These are phyloP conservation scores for Sorex maritimensis DNA, from an alignment of 2,797 vertebrate species.

Conservation along the genomic window DNA sequence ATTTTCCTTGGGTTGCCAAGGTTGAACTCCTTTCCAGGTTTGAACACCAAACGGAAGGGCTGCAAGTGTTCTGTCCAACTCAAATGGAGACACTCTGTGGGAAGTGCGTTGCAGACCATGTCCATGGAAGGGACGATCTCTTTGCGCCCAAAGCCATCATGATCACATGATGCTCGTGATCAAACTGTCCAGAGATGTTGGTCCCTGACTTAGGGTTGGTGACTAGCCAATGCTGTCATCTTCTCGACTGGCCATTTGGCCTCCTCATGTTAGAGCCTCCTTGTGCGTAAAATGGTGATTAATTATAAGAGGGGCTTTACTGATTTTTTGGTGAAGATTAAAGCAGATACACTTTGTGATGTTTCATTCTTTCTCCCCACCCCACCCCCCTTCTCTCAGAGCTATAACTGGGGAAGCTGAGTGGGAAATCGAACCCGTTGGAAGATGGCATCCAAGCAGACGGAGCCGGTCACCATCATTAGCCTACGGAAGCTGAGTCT, in stretches of 20 bases:
- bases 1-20: not conserved
- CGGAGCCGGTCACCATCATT: slow-evolving; percentile 80
- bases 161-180: not conserved
- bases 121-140: too few relatives aligned
- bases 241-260: not conserved
- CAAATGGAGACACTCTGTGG: not conserved
- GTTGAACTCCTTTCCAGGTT: not conserved
- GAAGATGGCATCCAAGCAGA: slow-evolving; percentile 71
- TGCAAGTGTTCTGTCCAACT: not conserved
- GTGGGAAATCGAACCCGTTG: not conserved
- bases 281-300: not conserved
- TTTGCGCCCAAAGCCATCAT: not conserved
- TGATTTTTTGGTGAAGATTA: not conserved
- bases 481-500: slow-evolving; percentile 84
- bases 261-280: not conserved
- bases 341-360: not conserved
- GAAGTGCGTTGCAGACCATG: fast-evolving
- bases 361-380: not conserved
- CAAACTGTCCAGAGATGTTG: not conserved
- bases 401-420: not conserved
- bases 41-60: not conserved
- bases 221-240: not conserved
- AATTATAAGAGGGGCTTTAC: too few relatives aligned
- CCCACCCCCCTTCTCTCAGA: not conserved
- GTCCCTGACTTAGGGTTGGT: fast-evolving